These are phyloP conservation scores for Noctua fimbriata DNA, from an alignment of 2,888 invertebrate species.

Conservation along the genomic window DNA sequence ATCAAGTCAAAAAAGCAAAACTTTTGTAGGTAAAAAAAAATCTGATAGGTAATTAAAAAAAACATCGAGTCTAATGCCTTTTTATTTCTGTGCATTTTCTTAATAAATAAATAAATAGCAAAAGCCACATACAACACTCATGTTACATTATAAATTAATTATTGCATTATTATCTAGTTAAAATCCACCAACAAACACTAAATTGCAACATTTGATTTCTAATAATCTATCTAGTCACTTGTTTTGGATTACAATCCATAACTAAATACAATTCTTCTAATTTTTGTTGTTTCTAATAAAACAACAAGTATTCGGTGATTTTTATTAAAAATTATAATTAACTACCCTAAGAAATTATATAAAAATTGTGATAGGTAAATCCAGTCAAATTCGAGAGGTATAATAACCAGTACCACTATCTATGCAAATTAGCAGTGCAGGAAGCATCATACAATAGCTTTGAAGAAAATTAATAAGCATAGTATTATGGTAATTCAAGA, in stretches of 20 bases:
- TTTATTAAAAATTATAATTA: not conserved
- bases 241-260: conserved; percentile 16
- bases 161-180: conserved; percentile 29
- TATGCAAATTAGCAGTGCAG: conserved; percentile 24
- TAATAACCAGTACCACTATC: not conserved
- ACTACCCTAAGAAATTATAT: conserved; percentile 9
- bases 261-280: not conserved
- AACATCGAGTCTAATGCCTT: conserved; percentile 23
- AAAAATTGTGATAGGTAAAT: conserved; percentile 9
- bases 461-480: conserved; percentile 3
- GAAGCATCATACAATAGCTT: conserved; percentile 1
- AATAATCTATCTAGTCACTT: conserved; percentile 12
- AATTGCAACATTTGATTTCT: conserved; percentile 24
- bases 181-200: conserved; percentile 27
- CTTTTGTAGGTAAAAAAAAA: not conserved
- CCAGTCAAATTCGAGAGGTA: conserved; percentile 21
- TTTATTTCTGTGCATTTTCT: conserved; percentile 53
- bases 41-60: not conserved
- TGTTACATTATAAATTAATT: conserved; percentile 42
- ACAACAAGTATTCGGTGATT: not conserved
- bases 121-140: conserved; percentile 56
- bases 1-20: not conserved
- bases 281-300: not conserved
- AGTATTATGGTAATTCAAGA: not conserved
- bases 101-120: conserved; percentile 60